Conservation (phyloP, 2,113 vertebrate genomes). For the Microtus pennsylvanicus region DNA sequence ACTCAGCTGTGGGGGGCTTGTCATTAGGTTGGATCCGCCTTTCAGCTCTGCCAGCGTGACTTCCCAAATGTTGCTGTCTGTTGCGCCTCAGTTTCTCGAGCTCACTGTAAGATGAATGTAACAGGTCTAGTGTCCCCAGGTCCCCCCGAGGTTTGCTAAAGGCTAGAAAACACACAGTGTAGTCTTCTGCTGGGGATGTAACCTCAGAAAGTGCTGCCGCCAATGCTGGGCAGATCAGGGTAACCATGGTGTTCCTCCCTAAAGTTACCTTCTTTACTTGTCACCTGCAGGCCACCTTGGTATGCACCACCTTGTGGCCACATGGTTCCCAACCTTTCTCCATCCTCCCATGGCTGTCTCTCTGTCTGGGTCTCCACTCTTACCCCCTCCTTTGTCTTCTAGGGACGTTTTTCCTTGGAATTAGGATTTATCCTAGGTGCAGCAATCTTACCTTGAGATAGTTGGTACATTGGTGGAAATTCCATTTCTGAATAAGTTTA, state of each 20-base stretch:
- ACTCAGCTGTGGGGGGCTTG: background rate
- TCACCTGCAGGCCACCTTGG: rapidly evolving
- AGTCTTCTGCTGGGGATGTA: background rate
- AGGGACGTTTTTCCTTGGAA: background rate
- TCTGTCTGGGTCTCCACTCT: background rate
- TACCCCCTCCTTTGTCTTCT: background rate
- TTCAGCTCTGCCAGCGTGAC: background rate
- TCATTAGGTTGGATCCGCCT: background rate
- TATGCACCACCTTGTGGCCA: rapidly evolving
- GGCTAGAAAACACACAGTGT: rapidly evolving
- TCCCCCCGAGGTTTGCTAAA: rapidly evolving
- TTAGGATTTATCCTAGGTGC: background rate
- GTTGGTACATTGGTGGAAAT: too few species aligned
- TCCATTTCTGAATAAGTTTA: background rate
- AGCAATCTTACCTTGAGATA: background rate
- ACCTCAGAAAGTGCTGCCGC: background rate
- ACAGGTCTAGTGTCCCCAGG: background rate
- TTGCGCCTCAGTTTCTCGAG: background rate
- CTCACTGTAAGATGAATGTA: background rate
- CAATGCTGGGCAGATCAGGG: rapidly evolving
- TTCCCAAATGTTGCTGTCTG: background rate
- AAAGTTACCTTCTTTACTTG: background rate
- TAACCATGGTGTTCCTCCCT: background rate
- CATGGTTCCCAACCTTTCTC: rapidly evolving
- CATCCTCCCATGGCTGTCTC: background rate